These are phyloP conservation scores for Meliscaeva auricollis DNA, from an alignment of 2,888 invertebrate genomes.

Conservation along the genomic window DNA sequence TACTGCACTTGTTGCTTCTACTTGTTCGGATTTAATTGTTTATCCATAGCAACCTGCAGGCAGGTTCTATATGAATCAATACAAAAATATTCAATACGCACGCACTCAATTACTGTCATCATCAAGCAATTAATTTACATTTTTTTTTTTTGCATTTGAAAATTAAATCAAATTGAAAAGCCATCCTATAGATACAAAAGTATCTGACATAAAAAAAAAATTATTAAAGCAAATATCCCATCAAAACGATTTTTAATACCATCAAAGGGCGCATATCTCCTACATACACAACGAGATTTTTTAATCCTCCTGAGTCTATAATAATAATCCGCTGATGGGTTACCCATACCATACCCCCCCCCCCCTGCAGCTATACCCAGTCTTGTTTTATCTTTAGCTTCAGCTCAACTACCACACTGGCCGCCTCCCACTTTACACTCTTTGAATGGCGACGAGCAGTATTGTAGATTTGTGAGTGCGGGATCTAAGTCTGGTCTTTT, in stretches of 20 bases:
- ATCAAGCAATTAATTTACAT: background rate
- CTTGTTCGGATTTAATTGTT: background rate
- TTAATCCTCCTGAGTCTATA: conserved; percentile 72
- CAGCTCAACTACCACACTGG: background rate
- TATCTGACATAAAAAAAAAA: conserved; percentile 35
- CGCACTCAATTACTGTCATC: background rate
- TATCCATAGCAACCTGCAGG: background rate
- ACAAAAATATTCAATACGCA: background rate
- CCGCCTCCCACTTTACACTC: conserved; percentile 2
- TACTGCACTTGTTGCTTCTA: background rate
- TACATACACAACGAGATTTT: conserved; percentile 48
- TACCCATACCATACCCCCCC: background rate
- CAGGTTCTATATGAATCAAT: background rate
- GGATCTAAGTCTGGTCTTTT: conserved; percentile 10
- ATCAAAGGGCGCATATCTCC: conserved; percentile 59
- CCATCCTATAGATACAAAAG: conserved; percentile 37
- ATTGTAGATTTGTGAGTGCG: background rate
- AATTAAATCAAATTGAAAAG: background rate
- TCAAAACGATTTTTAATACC: conserved; percentile 61
- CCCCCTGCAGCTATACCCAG: background rate
- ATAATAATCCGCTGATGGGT: conserved; percentile 61
- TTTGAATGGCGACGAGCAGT: too few species aligned
- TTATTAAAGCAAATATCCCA: conserved; percentile 64
- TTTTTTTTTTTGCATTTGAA: background rate
- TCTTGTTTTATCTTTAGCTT: background rate